Evolutionary conservation across 2,113 vertebrate species (phyloP), one percentile per base, ranked within the genome.

Genomic region (Rhabdomys dilectus): DNA sequence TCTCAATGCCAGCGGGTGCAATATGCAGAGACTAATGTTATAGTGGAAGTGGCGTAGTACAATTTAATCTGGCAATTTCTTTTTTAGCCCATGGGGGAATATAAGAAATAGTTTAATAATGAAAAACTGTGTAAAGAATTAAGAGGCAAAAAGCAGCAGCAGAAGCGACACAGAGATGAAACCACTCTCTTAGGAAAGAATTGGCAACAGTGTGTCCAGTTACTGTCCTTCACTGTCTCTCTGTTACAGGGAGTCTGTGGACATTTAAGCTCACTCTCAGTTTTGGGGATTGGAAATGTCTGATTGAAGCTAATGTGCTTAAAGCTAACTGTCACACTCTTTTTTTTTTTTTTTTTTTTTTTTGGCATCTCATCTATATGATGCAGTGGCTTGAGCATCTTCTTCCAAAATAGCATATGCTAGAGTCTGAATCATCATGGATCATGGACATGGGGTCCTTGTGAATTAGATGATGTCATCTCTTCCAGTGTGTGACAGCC

Each of bases 11-110:
- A 62, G 81, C 64, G 75, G 66, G 66, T n/a, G 13, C 7, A 68
- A 51, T 73, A 72, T 13, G 12, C n/a, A n/a, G 12, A 39, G 39
- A 64, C 77, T 70, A 31, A 82, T 64, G 62, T 86, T 2, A 48
- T 4, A 68, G 26, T 45, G 66, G 36, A 42, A 77, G 24, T 39
- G 53, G 39, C 24, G 19, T 29, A 39, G 42, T 82, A 68, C 53
- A 93, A 68, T 84, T 94, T 75, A 93, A 95, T 75, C 62, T 70
- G 73, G 68, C 48, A 56, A 66, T 82, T 96, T 96, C 82, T 66
- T 62, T 73, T 89, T 70, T 77, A 88, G 64, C 45, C 77, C 51
- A 88, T n/a, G 60, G 86, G 95, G 66, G 91, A 68, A 68, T 60
- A 78, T 36, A 84, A 68, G 64, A 29, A 66, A 93, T 51, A 60